Conservation (phyloP, 2,888 invertebrate species). For the Cancer borealis region DNA sequence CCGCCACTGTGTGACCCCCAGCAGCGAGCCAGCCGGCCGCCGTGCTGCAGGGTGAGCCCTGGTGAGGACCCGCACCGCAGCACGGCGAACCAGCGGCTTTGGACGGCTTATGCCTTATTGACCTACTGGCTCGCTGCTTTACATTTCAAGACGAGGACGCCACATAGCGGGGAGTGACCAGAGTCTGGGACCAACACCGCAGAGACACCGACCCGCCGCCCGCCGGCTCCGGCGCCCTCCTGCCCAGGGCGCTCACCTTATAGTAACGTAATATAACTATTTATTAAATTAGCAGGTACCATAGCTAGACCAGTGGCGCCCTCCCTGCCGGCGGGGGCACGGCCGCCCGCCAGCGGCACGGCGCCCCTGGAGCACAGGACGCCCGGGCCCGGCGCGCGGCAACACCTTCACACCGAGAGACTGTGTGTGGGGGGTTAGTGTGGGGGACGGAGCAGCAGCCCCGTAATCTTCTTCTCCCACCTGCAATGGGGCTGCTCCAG, state of each 20-base stretch:
- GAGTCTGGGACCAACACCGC: background rate
- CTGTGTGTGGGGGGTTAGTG: conserved; percentile 59
- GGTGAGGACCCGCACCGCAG: background rate
- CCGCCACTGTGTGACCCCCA: conserved; percentile 28
- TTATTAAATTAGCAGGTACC: conserved; percentile 73
- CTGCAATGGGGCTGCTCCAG: conserved; percentile 58
- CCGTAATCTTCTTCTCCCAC: conserved; percentile 54
- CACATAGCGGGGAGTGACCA: conserved; percentile 39
- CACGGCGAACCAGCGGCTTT: conserved; percentile 28
- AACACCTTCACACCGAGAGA: conserved; percentile 73
- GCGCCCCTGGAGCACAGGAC: conserved; percentile 60
- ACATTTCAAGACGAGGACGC: background rate
- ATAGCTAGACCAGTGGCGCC: conserved; percentile 68
- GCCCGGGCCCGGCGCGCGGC: conserved; percentile 59
- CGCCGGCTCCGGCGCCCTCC: conserved; percentile 58
- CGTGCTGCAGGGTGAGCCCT: background rate
- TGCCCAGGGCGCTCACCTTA: conserved; percentile 60
- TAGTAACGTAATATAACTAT: conserved; percentile 61
- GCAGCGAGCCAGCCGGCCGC: conserved; percentile 2
- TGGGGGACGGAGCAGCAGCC: conserved; percentile 67
- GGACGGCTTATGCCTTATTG: conserved; percentile 54
- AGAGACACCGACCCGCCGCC: conserved; percentile 47
- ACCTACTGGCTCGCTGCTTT: conserved; percentile 21
- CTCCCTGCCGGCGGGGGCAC: conserved; percentile 41
- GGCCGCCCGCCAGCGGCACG: conserved; percentile 33